These are phyloP conservation scores for Pseudopleuronectes americanus DNA, from an alignment of 2,797 vertebrate species.

Conservation along the genomic window DNA sequence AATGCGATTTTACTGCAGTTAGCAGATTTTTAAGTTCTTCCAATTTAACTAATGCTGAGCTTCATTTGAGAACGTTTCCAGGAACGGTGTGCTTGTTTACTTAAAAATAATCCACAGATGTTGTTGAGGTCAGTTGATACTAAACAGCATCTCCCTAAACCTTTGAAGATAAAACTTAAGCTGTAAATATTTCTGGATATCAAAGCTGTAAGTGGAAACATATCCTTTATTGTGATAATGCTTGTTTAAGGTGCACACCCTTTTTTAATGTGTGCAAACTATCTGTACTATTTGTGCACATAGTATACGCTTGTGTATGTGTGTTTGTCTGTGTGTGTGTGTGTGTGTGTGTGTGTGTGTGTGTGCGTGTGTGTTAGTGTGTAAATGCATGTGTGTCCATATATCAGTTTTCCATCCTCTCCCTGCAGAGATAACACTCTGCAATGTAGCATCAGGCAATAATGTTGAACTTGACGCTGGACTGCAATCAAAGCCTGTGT, in stretches of 20 bases:
- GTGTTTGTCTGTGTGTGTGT: too few relatives aligned
- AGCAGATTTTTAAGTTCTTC: too few relatives aligned
- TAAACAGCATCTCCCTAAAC: too few relatives aligned
- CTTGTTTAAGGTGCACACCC: too few relatives aligned
- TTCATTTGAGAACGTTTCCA: not conserved
- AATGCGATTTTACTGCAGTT: too few relatives aligned
- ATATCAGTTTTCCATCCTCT: not conserved
- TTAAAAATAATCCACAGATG: not conserved
- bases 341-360: not conserved
- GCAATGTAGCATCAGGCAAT: not conserved
- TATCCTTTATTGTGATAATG: not conserved
- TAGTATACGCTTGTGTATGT: not conserved
- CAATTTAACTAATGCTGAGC: too few relatives aligned
- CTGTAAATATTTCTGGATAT: not conserved
- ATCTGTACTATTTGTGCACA: too few relatives aligned
- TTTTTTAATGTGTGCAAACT: too few relatives aligned
- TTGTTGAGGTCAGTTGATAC: not conserved
- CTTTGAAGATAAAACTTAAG: too few relatives aligned
- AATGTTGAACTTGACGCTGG: not conserved
- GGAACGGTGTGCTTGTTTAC: not conserved
- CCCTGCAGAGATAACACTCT: not conserved
- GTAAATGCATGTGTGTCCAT: conserved; percentile 9
- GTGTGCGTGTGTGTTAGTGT: not conserved
- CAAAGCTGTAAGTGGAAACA: not conserved
- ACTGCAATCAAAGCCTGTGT: not conserved